phyloP scores from a whole-genome alignment of 2,113 vertebrate genomes.

The Donacobius atricapilla region DNA sequence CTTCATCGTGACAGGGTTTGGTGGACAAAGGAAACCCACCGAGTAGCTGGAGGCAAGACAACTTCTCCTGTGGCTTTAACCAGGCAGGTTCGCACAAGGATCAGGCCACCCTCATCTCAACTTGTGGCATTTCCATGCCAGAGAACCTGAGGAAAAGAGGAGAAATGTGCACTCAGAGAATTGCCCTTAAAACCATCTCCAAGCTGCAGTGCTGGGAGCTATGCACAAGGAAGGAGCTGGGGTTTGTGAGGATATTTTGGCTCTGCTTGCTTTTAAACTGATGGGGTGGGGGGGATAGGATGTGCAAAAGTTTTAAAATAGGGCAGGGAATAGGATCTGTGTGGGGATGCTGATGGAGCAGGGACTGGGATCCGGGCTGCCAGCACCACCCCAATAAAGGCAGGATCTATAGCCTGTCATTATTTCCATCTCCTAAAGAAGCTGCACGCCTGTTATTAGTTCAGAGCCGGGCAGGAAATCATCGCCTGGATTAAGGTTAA shows the following conservation, averaged over 20 bases:
- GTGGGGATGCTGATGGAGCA: neutral
- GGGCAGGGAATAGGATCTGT: neutral
- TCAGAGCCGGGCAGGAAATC: constrained; percentile 49
- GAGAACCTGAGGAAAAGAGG: neutral
- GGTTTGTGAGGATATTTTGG: neutral
- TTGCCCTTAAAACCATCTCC: neutral
- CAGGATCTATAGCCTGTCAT: constrained; percentile 38
- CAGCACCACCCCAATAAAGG: constrained; percentile 18
- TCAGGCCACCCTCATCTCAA: neutral
- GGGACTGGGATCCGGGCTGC: neutral
- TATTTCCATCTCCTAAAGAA: constrained; percentile 59
- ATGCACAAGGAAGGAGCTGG: neutral
- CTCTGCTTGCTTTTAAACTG: neutral
- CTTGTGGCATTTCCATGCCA: neutral
- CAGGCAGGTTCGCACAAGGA: neutral
- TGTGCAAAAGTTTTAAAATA: neutral
- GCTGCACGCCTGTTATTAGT: constrained; percentile 34
- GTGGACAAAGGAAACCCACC: neutral
- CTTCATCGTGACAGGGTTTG: fast-evolving
- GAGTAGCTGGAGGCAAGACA: neutral
- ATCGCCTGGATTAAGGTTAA: constrained; percentile 60
- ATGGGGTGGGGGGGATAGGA: too few relatives aligned
- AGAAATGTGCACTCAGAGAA: neutral
- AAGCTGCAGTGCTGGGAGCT: neutral
- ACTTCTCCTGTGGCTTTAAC: neutral